phyloP scores from a whole-genome alignment of 2,113 vertebrate species.

The Micronycteris hirsuta region DNA sequence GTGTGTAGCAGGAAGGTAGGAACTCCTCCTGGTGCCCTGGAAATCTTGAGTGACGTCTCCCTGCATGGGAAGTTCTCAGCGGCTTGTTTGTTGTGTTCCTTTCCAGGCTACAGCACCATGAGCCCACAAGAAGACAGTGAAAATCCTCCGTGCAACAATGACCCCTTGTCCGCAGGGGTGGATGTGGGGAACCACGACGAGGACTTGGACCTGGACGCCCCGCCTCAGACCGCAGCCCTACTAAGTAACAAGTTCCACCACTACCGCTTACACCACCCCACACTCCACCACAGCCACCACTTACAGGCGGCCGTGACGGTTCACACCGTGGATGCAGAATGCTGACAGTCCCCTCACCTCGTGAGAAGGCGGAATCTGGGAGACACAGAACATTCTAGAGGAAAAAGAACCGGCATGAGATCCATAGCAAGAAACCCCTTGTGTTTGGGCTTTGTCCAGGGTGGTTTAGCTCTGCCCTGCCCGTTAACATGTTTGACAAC shows the following conservation, averaged over 20 bases:
- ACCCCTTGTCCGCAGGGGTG: constrained; percentile 93
- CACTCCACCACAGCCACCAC: constrained; percentile 91
- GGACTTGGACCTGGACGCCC: constrained; percentile 94
- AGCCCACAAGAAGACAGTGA: constrained; percentile 99
- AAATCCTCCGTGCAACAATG: constrained; percentile 94
- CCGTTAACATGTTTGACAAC: not conserved
- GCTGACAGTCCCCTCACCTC: constrained; percentile 75
- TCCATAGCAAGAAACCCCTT: not conserved
- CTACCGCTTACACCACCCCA: constrained; percentile 92
- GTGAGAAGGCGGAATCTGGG: accelerated
- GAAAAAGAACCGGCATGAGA: not conserved
- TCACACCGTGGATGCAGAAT: constrained; percentile 96
- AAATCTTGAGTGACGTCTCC: accelerated
- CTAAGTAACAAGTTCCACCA: constrained; percentile 97
- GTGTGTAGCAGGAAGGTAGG: accelerated
- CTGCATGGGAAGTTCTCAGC: not conserved
- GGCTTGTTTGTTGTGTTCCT: not conserved
- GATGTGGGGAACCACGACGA: constrained; percentile 96
- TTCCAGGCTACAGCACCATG: constrained; percentile 97
- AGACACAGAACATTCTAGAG: not conserved
- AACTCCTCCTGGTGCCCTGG: too few species aligned
- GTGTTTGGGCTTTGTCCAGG: not conserved
- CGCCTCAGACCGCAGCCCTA: constrained; percentile 94
- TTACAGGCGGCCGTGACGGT: constrained; percentile 97
- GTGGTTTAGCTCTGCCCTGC: not conserved